Base-by-base conservation (phyloP, 2,888 invertebrate genomes). In the Caenorhabditis sp. region DNA sequence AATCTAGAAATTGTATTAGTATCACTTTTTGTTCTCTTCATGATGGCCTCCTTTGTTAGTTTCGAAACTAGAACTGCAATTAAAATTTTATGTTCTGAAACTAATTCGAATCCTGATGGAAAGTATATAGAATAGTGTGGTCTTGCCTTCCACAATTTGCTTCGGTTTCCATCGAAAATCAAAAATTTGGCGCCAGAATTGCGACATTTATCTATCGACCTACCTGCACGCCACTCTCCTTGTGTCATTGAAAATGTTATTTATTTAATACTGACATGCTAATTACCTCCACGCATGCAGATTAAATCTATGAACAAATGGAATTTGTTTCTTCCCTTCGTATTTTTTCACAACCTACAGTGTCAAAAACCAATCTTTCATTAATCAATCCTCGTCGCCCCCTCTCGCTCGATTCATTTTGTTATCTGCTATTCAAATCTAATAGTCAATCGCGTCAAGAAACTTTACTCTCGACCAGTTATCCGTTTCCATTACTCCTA, bases 341-440 rank as follows among this genome's bases (percentile, higher is more conserved):
- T 47, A 19, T 10, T 26, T 58, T 19, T 24, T 41, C 26, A 12
- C 24, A n/a, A n/a, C 58, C 28, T 35, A 14, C 26, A 44, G 64
- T 64, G 70, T 70, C 70, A 70, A 79, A 77, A 79, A 70, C 70
- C 70, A 56, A 70, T 70, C 26, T 56, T 28, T 22, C 64, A 79
- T 79, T 79, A 79, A 79, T 79, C 79, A 79, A 72, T 63, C 63
- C 61, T 44, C 61, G 31, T 35, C 31, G 31, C 69, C 51, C 49
- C 35, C 6, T 51, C 59, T 19, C 8, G 38, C 19, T 24, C 22
- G 24, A 24, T 68, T 68, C 22, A 35, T 41, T 63, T 54, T 61
- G 64, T 79, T 79, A 79, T 79, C 79, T 49, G 16, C 56, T 64
- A 70, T 79, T 79, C 79, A 70, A 79, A 79, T 79, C 79, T 70